phyloP scores from a whole-genome alignment of 2,797 vertebrate genomes.

The Thripadectes ignobilis region DNA sequence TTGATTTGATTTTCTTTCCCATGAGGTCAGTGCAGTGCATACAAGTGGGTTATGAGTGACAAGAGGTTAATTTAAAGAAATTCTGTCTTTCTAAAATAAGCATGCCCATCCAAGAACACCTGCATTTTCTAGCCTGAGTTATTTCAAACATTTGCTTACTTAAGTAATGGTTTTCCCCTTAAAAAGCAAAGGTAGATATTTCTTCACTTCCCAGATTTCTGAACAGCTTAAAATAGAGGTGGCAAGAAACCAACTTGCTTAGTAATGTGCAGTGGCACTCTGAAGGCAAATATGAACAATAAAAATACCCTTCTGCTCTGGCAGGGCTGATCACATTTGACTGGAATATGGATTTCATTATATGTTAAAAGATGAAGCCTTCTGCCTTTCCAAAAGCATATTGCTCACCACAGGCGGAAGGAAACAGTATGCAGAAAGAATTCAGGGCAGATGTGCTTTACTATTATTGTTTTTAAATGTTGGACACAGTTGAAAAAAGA shows the following conservation, averaged over 20 bases:
- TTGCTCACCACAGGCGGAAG: not conserved
- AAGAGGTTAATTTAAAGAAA: conserved; percentile 32
- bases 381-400: conserved; percentile 3
- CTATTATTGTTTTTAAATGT: not conserved
- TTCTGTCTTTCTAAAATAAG: conserved; percentile 15
- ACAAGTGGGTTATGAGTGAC: not conserved
- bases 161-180: conserved; percentile 34
- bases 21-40: conserved; percentile 24
- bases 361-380: not conserved
- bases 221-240: conserved; percentile 51
- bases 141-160: conserved; percentile 21
- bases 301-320: not conserved
- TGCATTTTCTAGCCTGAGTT: conserved; percentile 4
- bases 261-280: not conserved
- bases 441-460: not conserved
- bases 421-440: conserved; percentile 6
- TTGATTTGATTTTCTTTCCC: conserved; percentile 47
- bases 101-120: not conserved
- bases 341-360: conserved; percentile 28
- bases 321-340: not conserved
- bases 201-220: conserved; percentile 32
- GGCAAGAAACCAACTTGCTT: conserved; percentile 1
- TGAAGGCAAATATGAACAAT: not conserved
- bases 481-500: not conserved
- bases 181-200: conserved; percentile 50